Evolutionary conservation across 2,797 vertebrate genomes (phyloP).

Genomic region (Antrozous pallidus): DNA sequence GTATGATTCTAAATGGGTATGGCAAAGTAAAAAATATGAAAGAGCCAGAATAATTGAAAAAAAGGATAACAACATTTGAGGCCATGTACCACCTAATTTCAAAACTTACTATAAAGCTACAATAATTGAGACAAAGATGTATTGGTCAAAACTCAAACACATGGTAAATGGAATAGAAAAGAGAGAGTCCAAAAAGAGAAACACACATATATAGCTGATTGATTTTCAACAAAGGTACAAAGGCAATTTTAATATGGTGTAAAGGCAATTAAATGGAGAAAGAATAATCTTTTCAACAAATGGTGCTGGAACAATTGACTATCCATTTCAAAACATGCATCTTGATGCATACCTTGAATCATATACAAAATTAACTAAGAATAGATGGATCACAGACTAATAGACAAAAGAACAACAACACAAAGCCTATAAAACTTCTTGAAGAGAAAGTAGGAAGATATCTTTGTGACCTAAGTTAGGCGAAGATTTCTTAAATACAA

Average conservation of each 20-base stretch:
- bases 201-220: neutral
- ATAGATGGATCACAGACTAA: neutral
- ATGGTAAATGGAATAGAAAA: neutral
- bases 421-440: neutral
- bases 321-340: neutral
- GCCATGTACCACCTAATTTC: neutral
- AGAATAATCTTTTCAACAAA: neutral
- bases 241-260: neutral
- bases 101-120: neutral
- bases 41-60: neutral
- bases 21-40: neutral
- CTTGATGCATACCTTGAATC: neutral
- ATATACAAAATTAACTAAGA: neutral
- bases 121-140: neutral
- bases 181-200: neutral
- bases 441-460: neutral
- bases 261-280: neutral
- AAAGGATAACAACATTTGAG: neutral
- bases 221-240: neutral
- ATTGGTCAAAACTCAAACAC: neutral
- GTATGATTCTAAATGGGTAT: neutral
- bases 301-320: neutral
- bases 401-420: neutral
- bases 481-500: neutral
- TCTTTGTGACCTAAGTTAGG: neutral